Base-by-base conservation (phyloP, 2,797 vertebrate species). In the Typhlichthys subterraneus region DNA sequence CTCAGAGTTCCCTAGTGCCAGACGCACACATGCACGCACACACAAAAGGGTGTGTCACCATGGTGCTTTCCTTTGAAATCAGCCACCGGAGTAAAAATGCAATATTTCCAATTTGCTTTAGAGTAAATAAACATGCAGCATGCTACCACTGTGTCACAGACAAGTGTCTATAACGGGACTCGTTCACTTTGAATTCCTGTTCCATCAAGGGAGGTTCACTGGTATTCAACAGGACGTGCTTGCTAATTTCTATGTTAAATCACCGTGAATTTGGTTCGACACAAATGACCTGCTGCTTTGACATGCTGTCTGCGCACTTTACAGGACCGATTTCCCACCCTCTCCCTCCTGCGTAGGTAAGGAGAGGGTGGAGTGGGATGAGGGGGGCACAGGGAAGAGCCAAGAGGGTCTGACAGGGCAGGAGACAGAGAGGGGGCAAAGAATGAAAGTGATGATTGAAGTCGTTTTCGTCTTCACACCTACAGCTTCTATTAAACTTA, bases 391-490 rank as follows among this genome's bases (percentile, higher is more conserved):
- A 23, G 23, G 23, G 23, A 23, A 23, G 3, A 23, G 33, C 1
- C 6, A 38, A 38, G 33, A 38, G 33, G 33, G 33, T 38, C 33
- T 38, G 33, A 38, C 53, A 59, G 64, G 54, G 42, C 61, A 61
- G 68, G 68, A 65, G 53, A 55, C 64, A 63, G 13, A 47, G 38
- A 71, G 59, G 48, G 46, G 59, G 59, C 8, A 15, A 66, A 59
- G 61, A 75, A 77, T 63, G 59, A 73, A 38, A 78, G 74, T 67
- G 68, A 76, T 67, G 75, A 84, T 71, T 72, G 72, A 77, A 81
- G 72, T 65, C 63, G 58, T 79, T 76, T 33, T 57, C 45, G 63
- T 68, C 75, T 79, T 85, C 82, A 80, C 82, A 82, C 80, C 73
- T 77, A 67, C 53, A 73, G 80, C 83, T 75, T 76, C 69, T 55